Conservation (phyloP, 1,140 invertebrate genomes). For the Drosophila mauritiana region DNA sequence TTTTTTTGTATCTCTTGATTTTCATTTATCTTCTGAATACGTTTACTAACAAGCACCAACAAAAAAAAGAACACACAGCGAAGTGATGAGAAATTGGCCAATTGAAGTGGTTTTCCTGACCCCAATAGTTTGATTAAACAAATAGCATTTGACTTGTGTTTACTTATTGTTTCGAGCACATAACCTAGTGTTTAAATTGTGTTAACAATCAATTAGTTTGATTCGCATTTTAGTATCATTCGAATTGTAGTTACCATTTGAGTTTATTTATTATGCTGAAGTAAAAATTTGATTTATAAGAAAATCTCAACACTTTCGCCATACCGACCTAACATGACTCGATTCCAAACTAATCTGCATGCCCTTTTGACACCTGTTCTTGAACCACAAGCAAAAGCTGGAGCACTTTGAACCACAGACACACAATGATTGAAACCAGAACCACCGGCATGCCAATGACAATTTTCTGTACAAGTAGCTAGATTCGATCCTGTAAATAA, state of each 20-base stretch:
- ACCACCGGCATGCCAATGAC: conserved; percentile 33
- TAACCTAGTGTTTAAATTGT: neutral
- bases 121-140: neutral
- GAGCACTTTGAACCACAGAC: conserved; percentile 33
- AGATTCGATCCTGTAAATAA: conserved; percentile 41
- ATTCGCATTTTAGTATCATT: no score
- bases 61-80: neutral
- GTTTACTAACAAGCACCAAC: conserved; percentile 38
- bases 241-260: no score
- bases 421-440: conserved; percentile 11
- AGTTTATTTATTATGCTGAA: no score
- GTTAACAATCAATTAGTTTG: no score
- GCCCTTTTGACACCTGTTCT: conserved; percentile 25
- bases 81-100: conserved; percentile 17
- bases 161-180: neutral
- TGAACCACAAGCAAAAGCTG: conserved; percentile 27
- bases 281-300: no score
- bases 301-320: conserved; percentile 4
- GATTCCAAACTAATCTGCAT: conserved; percentile 14
- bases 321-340: conserved; percentile 8
- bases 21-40: conserved; percentile 23
- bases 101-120: neutral
- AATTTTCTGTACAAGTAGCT: conserved; percentile 14
- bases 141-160: neutral
- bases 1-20: neutral